Conservation (phyloP, 2,113 vertebrate species). For the Emydura subglobosa region DNA sequence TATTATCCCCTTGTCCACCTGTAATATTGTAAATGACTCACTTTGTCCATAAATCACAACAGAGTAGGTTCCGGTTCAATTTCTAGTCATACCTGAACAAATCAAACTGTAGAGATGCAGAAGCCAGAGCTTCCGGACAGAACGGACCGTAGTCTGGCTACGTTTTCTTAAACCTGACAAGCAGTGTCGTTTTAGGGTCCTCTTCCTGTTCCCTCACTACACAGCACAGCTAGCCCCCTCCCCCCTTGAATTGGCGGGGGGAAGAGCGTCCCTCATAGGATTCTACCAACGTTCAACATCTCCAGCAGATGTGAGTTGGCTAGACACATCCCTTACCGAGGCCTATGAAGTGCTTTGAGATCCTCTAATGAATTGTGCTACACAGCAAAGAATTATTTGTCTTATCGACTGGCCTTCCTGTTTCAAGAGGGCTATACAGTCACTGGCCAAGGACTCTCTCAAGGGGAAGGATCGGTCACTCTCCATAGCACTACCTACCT, state of each 20-base stretch:
- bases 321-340: not conserved
- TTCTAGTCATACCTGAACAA: not conserved
- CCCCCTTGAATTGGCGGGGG: not conserved
- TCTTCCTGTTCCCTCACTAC: not conserved
- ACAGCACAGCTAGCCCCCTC: not conserved
- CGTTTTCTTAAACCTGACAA: not conserved
- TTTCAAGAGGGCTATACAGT: no score
- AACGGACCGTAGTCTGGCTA: not conserved
- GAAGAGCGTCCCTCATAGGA: not conserved
- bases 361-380: no score
- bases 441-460: no score
- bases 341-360: no score
- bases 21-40: not conserved
- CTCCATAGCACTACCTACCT: not conserved
- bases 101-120: not conserved
- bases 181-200: not conserved
- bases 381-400: no score
- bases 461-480: not conserved
- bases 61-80: not conserved
- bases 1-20: not conserved
- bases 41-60: not conserved
- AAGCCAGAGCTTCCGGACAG: not conserved
- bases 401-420: no score
- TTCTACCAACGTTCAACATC: not conserved
- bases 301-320: not conserved